phyloP scores from a whole-genome alignment of 2,113 vertebrate genomes.

The Lagopus muta region DNA sequence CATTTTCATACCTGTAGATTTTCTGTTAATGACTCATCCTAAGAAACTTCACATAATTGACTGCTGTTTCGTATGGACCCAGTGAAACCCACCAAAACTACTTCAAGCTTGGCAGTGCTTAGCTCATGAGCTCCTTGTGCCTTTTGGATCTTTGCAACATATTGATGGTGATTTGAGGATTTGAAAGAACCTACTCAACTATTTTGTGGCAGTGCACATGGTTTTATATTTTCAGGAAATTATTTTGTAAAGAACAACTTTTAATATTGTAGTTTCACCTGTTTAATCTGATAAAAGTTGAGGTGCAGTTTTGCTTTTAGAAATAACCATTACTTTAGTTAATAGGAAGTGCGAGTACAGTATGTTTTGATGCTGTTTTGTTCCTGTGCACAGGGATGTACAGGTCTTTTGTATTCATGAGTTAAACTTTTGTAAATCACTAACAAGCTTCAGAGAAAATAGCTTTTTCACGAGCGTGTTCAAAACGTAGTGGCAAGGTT shows the following conservation, averaged over 20 bases:
- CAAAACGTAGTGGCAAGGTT: conserved; percentile 48
- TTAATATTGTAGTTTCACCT: conserved; percentile 82
- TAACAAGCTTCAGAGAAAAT: conserved; percentile 63
- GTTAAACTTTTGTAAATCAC: conserved; percentile 69
- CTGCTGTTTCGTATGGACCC: conserved; percentile 71
- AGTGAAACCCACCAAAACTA: conserved; percentile 79
- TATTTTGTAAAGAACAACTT: conserved; percentile 84
- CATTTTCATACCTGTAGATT: conserved; percentile 64
- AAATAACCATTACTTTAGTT: conserved; percentile 75
- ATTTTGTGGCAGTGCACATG: conserved; percentile 84
- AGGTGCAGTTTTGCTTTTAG: conserved; percentile 78
- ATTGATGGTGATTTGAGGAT: conserved; percentile 70
- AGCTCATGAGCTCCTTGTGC: conserved; percentile 83
- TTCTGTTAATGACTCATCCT: conserved; percentile 80
- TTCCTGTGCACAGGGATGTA: conserved; percentile 73
- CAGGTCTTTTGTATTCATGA: conserved; percentile 70
- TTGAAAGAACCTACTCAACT: conserved; percentile 77
- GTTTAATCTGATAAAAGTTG: conserved; percentile 75
- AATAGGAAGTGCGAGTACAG: conserved; percentile 60
- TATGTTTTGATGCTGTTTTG: conserved; percentile 72
- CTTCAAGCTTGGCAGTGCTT: conserved; percentile 80
- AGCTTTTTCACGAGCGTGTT: conserved; percentile 48
- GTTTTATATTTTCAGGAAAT: conserved; percentile 85
- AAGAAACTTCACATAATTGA: conserved; percentile 70
- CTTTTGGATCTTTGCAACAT: conserved; percentile 83